These are phyloP conservation scores for Corythornis cristatus DNA, from an alignment of 2,113 vertebrate genomes.

Conservation along the genomic window DNA sequence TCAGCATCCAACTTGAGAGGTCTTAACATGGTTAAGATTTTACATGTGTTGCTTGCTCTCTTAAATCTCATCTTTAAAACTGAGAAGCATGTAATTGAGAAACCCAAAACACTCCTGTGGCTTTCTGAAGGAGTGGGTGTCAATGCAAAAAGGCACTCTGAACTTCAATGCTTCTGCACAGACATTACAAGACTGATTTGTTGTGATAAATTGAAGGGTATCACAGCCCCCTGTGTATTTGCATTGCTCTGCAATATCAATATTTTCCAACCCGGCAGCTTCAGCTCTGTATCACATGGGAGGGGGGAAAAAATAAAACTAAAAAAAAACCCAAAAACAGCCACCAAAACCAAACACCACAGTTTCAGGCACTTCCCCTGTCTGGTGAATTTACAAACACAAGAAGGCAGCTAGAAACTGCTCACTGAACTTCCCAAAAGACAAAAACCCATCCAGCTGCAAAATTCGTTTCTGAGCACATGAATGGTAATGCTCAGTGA, in stretches of 20 bases:
- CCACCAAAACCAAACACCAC: background rate
- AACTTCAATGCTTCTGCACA: background rate
- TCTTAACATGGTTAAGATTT: background rate
- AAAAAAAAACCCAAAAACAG: no score
- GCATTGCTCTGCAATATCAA: background rate
- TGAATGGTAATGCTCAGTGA: background rate
- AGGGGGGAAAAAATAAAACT: accelerated
- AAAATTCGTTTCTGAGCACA: background rate
- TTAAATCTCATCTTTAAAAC: background rate
- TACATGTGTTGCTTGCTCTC: background rate
- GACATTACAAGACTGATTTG: background rate
- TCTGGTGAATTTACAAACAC: background rate
- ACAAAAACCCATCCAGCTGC: background rate
- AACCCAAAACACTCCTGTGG: background rate
- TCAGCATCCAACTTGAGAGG: background rate
- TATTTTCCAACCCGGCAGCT: background rate
- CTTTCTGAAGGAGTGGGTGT: background rate
- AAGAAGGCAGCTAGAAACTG: background rate
- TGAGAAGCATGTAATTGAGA: background rate
- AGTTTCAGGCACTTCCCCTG: background rate
- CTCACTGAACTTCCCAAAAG: background rate
- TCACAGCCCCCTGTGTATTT: background rate
- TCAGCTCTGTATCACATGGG: background rate
- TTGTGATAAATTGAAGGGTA: background rate
- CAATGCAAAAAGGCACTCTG: background rate